Conservation (phyloP, 1,140 invertebrate species). For the Philaenus spumarius region DNA sequence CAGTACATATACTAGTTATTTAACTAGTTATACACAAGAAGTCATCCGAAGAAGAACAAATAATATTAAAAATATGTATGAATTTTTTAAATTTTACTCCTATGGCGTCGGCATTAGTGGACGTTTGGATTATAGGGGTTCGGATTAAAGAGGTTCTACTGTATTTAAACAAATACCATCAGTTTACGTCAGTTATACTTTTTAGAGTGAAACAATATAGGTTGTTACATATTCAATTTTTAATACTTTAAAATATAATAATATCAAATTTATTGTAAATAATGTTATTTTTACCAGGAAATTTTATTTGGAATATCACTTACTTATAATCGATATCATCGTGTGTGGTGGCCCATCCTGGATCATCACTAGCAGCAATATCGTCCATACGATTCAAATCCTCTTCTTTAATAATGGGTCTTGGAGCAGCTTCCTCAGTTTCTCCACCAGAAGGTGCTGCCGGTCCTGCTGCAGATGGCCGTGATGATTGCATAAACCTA, state of each 20-base stretch:
- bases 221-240: too few species aligned
- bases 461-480: neutral
- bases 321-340: constrained; percentile 92
- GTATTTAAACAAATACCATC: too few species aligned
- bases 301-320: constrained; percentile 31
- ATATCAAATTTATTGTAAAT: neutral
- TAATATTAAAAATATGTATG: too few species aligned
- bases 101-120: too few species aligned
- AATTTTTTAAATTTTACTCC: too few species aligned
- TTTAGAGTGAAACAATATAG: too few species aligned
- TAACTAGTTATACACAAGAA: too few species aligned
- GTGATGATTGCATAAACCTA: constrained; percentile 9
- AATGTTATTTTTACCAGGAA: neutral
- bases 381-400: constrained; percentile 88
- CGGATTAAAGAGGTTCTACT: neutral
- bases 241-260: neutral
- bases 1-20: too few species aligned
- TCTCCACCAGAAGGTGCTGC: constrained; percentile 21
- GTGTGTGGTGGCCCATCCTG: constrained; percentile 83
- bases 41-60: too few species aligned
- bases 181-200: neutral
- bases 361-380: constrained; percentile 76
- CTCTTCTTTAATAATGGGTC: constrained; percentile 87
- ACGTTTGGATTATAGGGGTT: neutral
- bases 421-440: constrained; percentile 45